Percentiles rank a stretch among this genome's conserved stretches.
phyloP scores from a whole-genome alignment of 1,140 invertebrate genomes.

The Conopomorpha cramerella region DNA sequence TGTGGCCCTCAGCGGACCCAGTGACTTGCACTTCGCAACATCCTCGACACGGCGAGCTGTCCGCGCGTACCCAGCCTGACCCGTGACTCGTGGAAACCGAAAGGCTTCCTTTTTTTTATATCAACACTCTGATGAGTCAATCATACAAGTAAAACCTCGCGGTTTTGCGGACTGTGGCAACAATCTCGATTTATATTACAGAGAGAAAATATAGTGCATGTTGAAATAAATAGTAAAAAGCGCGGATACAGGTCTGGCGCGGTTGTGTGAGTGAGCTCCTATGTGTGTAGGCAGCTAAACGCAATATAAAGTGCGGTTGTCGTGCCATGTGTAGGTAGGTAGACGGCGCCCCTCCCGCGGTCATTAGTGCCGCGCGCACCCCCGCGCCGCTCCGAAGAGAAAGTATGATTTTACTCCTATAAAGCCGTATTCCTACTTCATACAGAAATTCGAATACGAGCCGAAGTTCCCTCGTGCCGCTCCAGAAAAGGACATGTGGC shows the following conservation, averaged over 20 bases:
- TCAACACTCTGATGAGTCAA: no score
- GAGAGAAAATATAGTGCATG: conserved; percentile 39
- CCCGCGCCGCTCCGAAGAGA: conserved; percentile 25
- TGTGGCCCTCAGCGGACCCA: no score
- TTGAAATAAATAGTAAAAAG: conserved; percentile 47
- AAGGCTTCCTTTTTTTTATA: no score
- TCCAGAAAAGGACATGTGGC: conserved; percentile 50
- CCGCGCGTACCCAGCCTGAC: no score
- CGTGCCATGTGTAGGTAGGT: conserved; percentile 33
- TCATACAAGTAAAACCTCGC: no score
- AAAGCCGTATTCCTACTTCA: conserved; percentile 60
- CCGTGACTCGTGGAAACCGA: no score
- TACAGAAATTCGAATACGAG: conserved; percentile 57
- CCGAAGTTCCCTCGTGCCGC: conserved; percentile 42
- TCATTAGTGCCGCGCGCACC: conserved; percentile 46
- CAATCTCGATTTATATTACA: no score
- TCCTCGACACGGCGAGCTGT: no score
- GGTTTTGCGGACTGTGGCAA: no score
- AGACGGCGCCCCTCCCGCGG: conserved; percentile 50
- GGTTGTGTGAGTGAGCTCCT: conserved; percentile 23
- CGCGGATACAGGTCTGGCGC: conserved; percentile 14
- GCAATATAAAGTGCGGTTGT: conserved; percentile 57
- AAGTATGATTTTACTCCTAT: conserved; percentile 60
- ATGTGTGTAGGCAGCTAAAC: conserved; percentile 51
- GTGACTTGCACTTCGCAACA: no score